Evolutionary conservation across 1,140 invertebrate species (phyloP), one percentile per base, ranked within the genome.

Genomic region (Stratiolaelaps scimitus): DNA sequence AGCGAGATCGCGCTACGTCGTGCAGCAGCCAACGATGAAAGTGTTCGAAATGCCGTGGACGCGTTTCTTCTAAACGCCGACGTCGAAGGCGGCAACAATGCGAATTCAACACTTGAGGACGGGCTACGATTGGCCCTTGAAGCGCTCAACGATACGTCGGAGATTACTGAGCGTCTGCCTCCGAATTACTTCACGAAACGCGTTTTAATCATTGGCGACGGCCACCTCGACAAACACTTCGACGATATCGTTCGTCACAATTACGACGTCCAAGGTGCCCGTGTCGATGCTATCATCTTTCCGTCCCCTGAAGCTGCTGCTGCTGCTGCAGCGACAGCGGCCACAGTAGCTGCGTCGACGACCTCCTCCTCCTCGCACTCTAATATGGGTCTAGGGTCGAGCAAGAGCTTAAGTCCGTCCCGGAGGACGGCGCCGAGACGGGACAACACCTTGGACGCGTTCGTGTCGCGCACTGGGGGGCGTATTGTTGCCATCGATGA

Each of bases 121-220:
- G 53, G 26, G 17, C 20, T 60, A 26, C 17, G 53, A 26, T 17
- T 60, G 26, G 23, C 53, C 23, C 20, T 26, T 6, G 26, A 60
- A 23, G 17, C 53, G 17, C 34, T 60, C 15, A 60, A 60, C 53
- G 53, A 60, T 34, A 60, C 53, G 2, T 29, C 26, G 26, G 53
- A 60, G 10, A 60, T 60, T 15, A 60, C 34, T 26, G 53, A 26
- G 23, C 26, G 53, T 17, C 26, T 60, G n/a, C 53, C 53, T 60
- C 23, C 26, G 4, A 34, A 60, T 34, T 29, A 29, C 53, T 60
- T 60, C 23, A 29, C 53, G 26, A 26, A 60, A 10, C 53, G 53
- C 15, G 53, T 60, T 23, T 20, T 60, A 26, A 60, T 60, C 53
- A 60, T 60, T 26, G 53, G 53, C 53, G 53, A 60, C 23, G 53